Percentiles rank a stretch among this genome's conserved stretches.
Conservation (phyloP, 1,140 invertebrate species). For the Bombus superbus region DNA sequence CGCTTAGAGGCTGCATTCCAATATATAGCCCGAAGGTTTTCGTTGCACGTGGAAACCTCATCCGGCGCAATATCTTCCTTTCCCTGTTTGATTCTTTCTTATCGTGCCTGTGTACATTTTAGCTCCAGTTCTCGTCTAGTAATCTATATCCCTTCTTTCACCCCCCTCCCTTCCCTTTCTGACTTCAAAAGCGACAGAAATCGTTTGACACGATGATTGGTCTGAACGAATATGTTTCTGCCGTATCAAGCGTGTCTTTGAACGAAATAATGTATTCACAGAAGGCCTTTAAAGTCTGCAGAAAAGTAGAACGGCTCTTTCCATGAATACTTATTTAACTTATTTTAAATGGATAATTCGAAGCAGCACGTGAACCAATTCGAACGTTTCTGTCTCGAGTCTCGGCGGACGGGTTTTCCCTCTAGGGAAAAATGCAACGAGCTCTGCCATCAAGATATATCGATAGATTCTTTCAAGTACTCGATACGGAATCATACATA, state of each 20-base stretch:
- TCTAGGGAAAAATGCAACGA: not conserved
- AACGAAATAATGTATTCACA: not conserved
- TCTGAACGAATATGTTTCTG: not conserved
- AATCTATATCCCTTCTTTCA: not conserved
- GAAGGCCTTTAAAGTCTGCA: not conserved
- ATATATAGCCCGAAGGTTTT: conserved; percentile 37
- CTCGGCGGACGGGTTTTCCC: not conserved
- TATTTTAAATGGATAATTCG: not conserved
- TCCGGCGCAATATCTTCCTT: conserved; percentile 41
- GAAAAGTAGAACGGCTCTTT: not conserved
- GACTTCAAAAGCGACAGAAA: not conserved
- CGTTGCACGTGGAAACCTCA: conserved; percentile 33
- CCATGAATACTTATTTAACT: not conserved
- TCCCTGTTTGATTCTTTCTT: conserved; percentile 6
- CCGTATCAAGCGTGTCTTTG: not conserved
- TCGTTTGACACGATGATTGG: conserved; percentile 1
- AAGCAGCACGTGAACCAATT: not conserved
- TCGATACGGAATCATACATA: not conserved
- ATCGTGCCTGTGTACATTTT: not conserved
- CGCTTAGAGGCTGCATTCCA: conserved; percentile 48
- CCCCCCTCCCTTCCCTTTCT: not conserved
- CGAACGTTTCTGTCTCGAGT: not conserved
- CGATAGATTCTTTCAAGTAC: not conserved
- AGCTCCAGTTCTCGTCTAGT: not conserved
- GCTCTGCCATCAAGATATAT: not conserved